Conservation (phyloP, 2,888 invertebrate genomes). For the Hipparchia semele region DNA sequence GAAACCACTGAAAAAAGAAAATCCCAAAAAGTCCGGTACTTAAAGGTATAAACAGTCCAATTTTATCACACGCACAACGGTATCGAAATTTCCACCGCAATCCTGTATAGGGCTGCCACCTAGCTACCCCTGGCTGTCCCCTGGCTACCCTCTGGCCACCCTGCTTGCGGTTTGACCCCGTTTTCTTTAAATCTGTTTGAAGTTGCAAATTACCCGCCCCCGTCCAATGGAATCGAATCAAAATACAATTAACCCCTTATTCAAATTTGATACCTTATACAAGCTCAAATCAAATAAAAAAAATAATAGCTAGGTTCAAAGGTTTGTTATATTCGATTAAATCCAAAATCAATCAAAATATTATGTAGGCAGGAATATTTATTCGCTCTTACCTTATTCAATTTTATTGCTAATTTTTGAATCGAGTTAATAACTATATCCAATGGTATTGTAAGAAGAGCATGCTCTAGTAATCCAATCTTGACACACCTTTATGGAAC, state of each 20-base stretch:
- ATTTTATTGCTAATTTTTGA: too few species aligned
- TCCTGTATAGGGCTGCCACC: conserved; percentile 15
- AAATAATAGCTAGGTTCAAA: background rate
- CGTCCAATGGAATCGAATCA: conserved; percentile 2
- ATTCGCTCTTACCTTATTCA: background rate
- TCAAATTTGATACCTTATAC: background rate
- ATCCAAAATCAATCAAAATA: background rate
- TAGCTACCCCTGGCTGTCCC: too few species aligned
- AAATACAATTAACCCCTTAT: conserved; percentile 1
- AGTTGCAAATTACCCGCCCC: background rate
- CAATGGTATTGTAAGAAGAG: too few species aligned
- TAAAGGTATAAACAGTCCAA: conserved; percentile 19
- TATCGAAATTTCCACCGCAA: conserved; percentile 21
- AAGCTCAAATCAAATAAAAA: background rate
- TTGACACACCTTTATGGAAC: too few species aligned
- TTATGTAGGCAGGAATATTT: background rate
- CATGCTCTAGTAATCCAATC: too few species aligned
- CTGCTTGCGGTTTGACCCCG: conserved; percentile 9
- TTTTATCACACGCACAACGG: conserved; percentile 18
- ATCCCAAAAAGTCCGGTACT: background rate
- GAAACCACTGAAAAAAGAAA: too few species aligned
- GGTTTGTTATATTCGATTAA: background rate
- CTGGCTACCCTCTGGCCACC: background rate
- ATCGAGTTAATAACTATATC: too few species aligned
- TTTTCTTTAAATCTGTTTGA: background rate